A percentile compares a stretch with the other conserved stretches of the same genome.
Conservation (phyloP, 1,140 invertebrate species). For the Chlorops oryzae region DNA sequence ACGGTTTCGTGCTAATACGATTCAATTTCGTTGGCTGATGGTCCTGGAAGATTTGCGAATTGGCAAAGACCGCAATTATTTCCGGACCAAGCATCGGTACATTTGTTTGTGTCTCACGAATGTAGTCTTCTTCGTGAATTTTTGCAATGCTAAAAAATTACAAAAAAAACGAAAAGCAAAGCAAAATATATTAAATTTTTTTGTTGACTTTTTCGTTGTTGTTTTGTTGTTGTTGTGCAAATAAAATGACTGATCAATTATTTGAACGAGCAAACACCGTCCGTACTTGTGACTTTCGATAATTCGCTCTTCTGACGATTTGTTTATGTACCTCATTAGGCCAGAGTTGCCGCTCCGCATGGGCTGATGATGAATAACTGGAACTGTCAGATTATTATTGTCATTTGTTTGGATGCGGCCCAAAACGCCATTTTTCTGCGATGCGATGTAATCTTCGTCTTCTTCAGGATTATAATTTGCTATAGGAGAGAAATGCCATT, state of each 20-base stretch:
- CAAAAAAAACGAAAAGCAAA: not conserved
- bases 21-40: slow-evolving; percentile 43
- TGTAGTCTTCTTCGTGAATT: slow-evolving; percentile 46
- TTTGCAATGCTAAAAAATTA: slow-evolving; percentile 30
- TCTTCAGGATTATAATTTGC: slow-evolving; percentile 48
- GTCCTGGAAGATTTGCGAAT: slow-evolving; percentile 47
- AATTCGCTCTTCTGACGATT: no score
- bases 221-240: not conserved
- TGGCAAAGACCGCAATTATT: slow-evolving; percentile 44
- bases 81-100: slow-evolving; percentile 44
- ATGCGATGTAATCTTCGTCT: slow-evolving; percentile 35
- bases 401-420: slow-evolving; percentile 33
- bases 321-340: slow-evolving; percentile 28
- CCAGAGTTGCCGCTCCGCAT: slow-evolving; percentile 28
- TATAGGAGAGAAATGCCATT: slow-evolving; percentile 10
- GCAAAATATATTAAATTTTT: not conserved
- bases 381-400: slow-evolving; percentile 41
- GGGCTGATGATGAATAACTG: slow-evolving; percentile 42
- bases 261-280: no score
- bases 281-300: no score
- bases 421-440: slow-evolving; percentile 37
- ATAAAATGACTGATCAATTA: not conserved
- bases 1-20: slow-evolving; percentile 39
- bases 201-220: not conserved
- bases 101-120: slow-evolving; percentile 44